These are phyloP conservation scores for Atrichornis clamosus DNA, from an alignment of 2,113 vertebrate genomes.

Conservation along the genomic window DNA sequence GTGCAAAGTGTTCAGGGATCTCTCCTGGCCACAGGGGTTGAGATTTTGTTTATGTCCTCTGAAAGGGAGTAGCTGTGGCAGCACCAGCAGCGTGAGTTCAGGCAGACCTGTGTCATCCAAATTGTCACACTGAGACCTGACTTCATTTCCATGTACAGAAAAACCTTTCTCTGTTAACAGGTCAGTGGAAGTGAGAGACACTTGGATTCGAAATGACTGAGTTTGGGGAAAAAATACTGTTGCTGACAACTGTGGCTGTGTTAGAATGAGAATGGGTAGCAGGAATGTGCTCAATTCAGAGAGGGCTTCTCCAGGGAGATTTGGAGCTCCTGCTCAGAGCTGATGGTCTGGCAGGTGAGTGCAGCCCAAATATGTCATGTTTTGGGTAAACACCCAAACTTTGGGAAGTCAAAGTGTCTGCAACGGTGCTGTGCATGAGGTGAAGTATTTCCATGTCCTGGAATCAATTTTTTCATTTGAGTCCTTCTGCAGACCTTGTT, in stretches of 20 bases:
- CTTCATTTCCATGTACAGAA: not conserved
- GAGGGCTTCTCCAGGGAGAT: not conserved
- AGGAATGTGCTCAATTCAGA: not conserved
- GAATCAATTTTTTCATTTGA: not conserved
- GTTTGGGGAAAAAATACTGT: not conserved
- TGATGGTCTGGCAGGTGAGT: not conserved
- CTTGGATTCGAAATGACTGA: not conserved
- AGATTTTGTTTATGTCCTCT: not conserved
- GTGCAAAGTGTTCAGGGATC: not conserved
- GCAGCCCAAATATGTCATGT: not conserved
- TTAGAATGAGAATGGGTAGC: not conserved
- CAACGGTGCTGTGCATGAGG: not conserved
- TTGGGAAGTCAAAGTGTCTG: not conserved
- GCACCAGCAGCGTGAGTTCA: not conserved
- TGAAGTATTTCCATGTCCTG: not conserved
- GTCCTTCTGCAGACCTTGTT: not conserved
- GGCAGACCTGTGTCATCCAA: not conserved
- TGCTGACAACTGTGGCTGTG: not conserved
- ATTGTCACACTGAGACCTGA: not conserved
- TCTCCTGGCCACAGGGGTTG: not conserved
- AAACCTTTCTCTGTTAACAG: not conserved
- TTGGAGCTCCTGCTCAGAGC: not conserved
- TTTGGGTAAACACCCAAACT: not conserved
- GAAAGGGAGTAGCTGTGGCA: not conserved
- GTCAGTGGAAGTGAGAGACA: not conserved